Evolutionary conservation across 92 coral and sea anemone genomes (phyloP).

Genomic region (Palythoa caribaeorum): DNA sequence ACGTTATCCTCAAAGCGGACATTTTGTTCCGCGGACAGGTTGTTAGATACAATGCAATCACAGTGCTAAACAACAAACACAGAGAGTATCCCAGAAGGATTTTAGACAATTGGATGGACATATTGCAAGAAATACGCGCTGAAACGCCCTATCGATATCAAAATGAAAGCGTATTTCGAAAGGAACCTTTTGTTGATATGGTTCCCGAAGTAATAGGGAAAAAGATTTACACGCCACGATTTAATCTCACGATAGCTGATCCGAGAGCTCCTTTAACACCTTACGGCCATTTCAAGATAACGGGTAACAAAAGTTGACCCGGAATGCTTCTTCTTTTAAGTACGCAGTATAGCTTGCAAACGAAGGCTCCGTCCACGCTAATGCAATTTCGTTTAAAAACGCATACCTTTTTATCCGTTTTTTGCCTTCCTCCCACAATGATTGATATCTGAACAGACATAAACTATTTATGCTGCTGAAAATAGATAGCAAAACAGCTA

Average conservation of each 20-base stretch:
- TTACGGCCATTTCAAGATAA: conserved; percentile 63
- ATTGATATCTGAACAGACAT: too few relatives aligned
- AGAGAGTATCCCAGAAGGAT: conserved; percentile 76
- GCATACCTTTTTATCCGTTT: neutral
- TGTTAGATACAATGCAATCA: conserved; percentile 73
- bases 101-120: conserved; percentile 82
- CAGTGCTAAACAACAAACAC: conserved; percentile 77
- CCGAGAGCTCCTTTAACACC: conserved; percentile 79
- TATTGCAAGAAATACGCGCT: conserved; percentile 62
- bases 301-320: neutral
- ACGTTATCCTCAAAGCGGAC: conserved; percentile 86
- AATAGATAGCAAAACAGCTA: too few relatives aligned
- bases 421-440: too few relatives aligned
- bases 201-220: conserved; percentile 63
- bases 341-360: too few relatives aligned
- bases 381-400: too few relatives aligned
- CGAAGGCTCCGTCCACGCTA: too few relatives aligned
- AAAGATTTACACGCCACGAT: conserved; percentile 68
- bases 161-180: conserved; percentile 59
- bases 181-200: conserved; percentile 76
- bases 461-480: too few relatives aligned
- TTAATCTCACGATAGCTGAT: conserved; percentile 78
- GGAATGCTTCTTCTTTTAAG: too few relatives aligned
- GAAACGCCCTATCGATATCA: conserved; percentile 61
- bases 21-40: conserved; percentile 92